Percentiles rank a stretch among this genome's conserved stretches.
phyloP scores from a whole-genome alignment of 2,888 invertebrate genomes.

The Drosophila borealis region DNA sequence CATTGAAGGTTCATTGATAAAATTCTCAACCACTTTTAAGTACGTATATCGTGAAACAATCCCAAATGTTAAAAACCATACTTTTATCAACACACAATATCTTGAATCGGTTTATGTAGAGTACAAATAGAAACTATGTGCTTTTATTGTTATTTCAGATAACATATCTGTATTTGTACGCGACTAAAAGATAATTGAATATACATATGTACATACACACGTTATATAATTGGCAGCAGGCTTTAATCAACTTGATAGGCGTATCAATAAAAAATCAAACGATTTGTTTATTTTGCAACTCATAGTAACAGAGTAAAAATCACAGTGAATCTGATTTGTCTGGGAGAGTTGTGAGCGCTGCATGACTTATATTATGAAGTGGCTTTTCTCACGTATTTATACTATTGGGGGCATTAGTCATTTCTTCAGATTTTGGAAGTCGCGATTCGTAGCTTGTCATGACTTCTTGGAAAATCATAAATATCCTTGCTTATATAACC shows the following conservation, averaged over 20 bases:
- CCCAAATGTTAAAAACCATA: no score
- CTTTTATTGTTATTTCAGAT: background rate
- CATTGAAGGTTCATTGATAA: background rate
- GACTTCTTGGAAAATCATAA: no score
- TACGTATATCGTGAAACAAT: no score
- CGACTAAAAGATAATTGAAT: background rate
- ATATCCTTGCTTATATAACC: no score
- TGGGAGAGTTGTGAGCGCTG: background rate
- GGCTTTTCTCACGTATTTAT: no score
- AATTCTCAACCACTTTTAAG: background rate
- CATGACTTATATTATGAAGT: background rate
- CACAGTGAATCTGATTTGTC: constrained; percentile 1
- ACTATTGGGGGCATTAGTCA: background rate
- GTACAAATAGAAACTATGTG: background rate
- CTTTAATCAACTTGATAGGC: background rate
- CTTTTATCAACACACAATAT: background rate
- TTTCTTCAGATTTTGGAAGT: no score
- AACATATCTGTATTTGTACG: background rate
- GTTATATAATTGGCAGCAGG: background rate
- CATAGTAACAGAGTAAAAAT: background rate
- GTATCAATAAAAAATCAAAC: constrained; percentile 1
- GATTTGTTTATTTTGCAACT: background rate
- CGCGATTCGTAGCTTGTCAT: no score
- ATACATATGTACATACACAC: background rate
- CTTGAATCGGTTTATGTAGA: background rate